Evolutionary conservation across 2,888 invertebrate genomes (phyloP).

Genomic region (Syrphus vitripennis): DNA sequence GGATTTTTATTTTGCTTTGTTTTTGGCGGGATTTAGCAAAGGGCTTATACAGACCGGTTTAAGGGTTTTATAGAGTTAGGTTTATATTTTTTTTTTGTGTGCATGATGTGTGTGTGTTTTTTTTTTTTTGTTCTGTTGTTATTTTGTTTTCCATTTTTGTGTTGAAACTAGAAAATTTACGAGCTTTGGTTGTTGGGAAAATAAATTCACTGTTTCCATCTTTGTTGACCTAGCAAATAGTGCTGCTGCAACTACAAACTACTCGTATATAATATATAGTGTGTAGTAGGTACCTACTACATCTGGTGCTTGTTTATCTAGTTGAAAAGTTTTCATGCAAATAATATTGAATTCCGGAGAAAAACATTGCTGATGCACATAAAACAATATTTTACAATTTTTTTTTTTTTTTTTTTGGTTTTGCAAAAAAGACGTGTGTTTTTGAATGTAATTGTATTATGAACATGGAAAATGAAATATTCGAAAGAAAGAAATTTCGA

Average conservation of each 20-base stretch:
- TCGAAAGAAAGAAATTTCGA: too few species aligned
- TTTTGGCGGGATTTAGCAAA: constrained; percentile 5
- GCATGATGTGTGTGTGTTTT: too few species aligned
- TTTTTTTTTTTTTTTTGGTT: neutral
- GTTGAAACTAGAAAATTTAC: constrained; percentile 37
- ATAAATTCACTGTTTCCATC: constrained; percentile 38
- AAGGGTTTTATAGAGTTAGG: neutral
- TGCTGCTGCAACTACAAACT: neutral
- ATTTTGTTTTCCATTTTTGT: neutral
- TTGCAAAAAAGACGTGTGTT: neutral
- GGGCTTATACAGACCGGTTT: constrained; percentile 20
- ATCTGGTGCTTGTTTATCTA: neutral
- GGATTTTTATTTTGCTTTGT: constrained; percentile 38
- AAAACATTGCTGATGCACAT: neutral
- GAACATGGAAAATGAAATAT: neutral
- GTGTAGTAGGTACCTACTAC: too few species aligned
- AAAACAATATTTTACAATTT: neutral
- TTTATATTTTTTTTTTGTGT: neutral
- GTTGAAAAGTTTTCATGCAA: constrained; percentile 7
- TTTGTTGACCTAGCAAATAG: constrained; percentile 9
- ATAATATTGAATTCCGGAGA: neutral
- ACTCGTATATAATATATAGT: too few species aligned
- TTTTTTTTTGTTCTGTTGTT: neutral
- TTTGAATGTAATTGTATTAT: neutral
- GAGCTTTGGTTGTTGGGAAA: constrained; percentile 27